These are phyloP conservation scores for Hippoglossus hippoglossus DNA, from an alignment of 2,797 vertebrate species.

Conservation along the genomic window DNA sequence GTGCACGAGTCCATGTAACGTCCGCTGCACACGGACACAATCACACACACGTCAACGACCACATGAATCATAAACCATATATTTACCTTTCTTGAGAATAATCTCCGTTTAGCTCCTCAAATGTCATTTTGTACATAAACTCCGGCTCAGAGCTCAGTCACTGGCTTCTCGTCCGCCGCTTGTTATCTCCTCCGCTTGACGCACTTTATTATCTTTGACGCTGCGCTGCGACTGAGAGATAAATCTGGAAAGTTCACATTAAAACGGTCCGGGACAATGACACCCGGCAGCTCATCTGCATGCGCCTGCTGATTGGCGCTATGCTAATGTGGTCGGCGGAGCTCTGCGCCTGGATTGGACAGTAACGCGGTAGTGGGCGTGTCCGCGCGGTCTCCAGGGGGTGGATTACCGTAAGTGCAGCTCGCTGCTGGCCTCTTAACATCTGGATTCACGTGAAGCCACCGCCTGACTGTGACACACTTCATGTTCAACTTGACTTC, in stretches of 20 bases:
- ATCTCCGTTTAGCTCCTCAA: constrained; percentile 91
- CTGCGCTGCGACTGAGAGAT: constrained; percentile 57
- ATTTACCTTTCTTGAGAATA: constrained; percentile 87
- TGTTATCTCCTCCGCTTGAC: constrained; percentile 33
- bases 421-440: constrained; percentile 1
- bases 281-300: constrained; percentile 41
- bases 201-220: background rate
- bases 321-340: constrained; percentile 32
- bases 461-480: background rate
- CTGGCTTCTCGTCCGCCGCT: constrained; percentile 4
- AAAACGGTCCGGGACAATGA: constrained; percentile 51
- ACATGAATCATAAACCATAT: background rate
- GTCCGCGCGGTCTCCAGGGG: constrained; percentile 10
- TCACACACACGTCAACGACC: too few species aligned
- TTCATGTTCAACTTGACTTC: background rate
- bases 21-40: background rate
- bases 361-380: constrained; percentile 42
- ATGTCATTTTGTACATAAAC: constrained; percentile 89
- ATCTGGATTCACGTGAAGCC: background rate
- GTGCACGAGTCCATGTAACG: background rate
- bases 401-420: constrained; percentile 22
- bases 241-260: constrained; percentile 70
- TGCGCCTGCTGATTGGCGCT: constrained; percentile 57
- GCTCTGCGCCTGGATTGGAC: constrained; percentile 52
- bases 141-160: constrained; percentile 58